Evolutionary conservation across 2,797 vertebrate species (phyloP), one percentile per base, ranked within the genome.

Genomic region (Lithobates pipiens): DNA sequence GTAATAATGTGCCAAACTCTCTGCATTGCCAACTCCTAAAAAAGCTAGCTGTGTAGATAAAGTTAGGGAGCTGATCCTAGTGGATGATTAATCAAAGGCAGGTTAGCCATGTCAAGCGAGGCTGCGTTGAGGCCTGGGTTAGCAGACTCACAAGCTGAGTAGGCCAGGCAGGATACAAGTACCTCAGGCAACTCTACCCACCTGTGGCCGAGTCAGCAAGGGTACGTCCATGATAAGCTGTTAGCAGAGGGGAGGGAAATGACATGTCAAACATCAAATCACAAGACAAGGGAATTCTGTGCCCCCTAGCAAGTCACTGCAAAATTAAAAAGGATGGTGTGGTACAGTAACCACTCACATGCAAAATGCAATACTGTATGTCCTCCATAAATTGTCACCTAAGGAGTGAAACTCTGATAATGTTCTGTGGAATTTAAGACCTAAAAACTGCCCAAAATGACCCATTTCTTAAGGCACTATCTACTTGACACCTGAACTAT

Each of bases 201-300:
- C 97, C 97, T 97, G 96, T 94, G 93, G 95, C 95, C 27, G 96
- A 95, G 89, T 96, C 96, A 91, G 96, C 96, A 92, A 97, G 93
- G 93, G 95, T 96, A 92, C 96, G 95, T 97, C 97, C 97, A 0
- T 96, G 96, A 91, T 97, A 97, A 92, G 96, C 96, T 97, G 96
- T 97, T 96, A 96, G 95, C 91, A 46, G 85, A 90, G 89, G 83
- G 78, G 86, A 92, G 91, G 93, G 88, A 74, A 88, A 91, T 85
- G 90, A 87, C 67, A 87, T 18, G 81, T 87, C 81, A 87, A 87
- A 74, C 76, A 83, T 76, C 25, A 50, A 70, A 80, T 80, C 16
- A 80, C 61, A 61, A 91, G 89, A 88, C 80, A 85, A 91, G 89
- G 89, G 79, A 85, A 87, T 61, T 88, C 82, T 73, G 83, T 83